Evolutionary conservation across 2,113 vertebrate species (phyloP).

Genomic region (Apodemus sylvaticus): DNA sequence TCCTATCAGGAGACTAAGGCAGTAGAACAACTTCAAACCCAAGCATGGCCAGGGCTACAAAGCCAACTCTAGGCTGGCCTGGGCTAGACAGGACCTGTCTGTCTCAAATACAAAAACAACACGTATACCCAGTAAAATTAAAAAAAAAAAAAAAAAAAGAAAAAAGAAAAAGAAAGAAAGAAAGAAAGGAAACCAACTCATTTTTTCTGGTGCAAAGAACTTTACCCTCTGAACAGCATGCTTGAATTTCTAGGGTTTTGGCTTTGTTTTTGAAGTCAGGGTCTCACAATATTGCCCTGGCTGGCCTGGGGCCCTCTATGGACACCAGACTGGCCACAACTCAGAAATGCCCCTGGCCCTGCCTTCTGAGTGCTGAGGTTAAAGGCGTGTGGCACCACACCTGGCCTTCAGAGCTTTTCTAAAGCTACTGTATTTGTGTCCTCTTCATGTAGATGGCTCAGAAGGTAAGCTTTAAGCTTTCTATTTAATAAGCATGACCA

Average conservation of each 20-base stretch:
- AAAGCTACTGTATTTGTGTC: not conserved
- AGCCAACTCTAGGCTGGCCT: not conserved
- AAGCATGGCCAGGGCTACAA: not conserved
- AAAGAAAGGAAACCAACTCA: too few relatives aligned
- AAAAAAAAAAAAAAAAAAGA: not conserved
- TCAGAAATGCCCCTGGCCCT: not conserved
- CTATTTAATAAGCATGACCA: not conserved
- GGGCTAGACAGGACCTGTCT: not conserved
- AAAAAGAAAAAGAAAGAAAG: too few relatives aligned
- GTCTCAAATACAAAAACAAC: not conserved
- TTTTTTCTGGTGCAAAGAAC: slow-evolving; percentile 32
- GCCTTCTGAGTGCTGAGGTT: not conserved
- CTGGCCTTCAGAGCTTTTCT: not conserved
- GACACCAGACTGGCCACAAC: not conserved
- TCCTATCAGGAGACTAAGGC: not conserved
- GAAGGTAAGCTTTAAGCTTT: slow-evolving; percentile 12
- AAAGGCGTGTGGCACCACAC: not conserved
- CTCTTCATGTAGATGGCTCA: slow-evolving; percentile 14
- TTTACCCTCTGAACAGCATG: not conserved
- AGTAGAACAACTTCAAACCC: not conserved
- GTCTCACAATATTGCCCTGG: not conserved
- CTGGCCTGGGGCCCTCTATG: not conserved
- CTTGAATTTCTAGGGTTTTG: slow-evolving; percentile 31
- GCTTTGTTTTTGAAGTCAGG: not conserved
- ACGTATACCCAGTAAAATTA: not conserved